Evolutionary conservation across 2,113 vertebrate species (phyloP).

Genomic region (Sylvia atricapilla): DNA sequence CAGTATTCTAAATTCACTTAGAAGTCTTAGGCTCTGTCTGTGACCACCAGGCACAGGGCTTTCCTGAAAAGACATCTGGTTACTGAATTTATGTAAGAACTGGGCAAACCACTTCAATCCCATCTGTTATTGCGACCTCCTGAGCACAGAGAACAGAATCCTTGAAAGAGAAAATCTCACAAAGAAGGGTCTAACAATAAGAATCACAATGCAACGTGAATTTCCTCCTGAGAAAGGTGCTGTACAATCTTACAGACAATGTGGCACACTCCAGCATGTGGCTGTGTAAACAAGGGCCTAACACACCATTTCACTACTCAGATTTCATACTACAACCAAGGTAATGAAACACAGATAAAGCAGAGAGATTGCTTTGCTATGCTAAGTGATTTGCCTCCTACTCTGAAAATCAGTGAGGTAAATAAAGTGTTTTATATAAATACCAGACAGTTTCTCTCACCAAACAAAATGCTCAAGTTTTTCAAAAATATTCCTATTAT

Average conservation of each 20-base stretch:
- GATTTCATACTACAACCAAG: neutral
- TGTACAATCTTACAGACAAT: neutral
- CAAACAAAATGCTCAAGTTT: neutral
- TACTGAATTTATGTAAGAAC: neutral
- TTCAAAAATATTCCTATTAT: neutral
- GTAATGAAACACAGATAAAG: slow-evolving; percentile 11
- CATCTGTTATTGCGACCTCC: slow-evolving; percentile 1
- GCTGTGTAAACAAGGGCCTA: neutral
- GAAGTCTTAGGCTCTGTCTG: neutral
- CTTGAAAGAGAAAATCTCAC: neutral
- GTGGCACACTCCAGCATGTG: neutral
- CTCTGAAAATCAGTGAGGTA: slow-evolving; percentile 34
- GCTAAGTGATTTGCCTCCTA: slow-evolving; percentile 23
- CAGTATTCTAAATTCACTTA: neutral
- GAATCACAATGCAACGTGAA: fast-evolving
- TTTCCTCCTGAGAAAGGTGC: neutral
- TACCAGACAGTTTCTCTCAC: neutral
- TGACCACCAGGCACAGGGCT: neutral
- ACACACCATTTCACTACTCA: neutral
- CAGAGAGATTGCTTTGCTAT: slow-evolving; percentile 43
- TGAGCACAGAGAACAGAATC: neutral
- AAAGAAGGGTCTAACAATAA: neutral
- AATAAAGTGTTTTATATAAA: neutral
- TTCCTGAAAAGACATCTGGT: slow-evolving; percentile 36
- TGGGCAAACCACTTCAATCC: neutral